Evolutionary conservation across 2,113 vertebrate species (phyloP).

Genomic region (Tinamus guttatus): DNA sequence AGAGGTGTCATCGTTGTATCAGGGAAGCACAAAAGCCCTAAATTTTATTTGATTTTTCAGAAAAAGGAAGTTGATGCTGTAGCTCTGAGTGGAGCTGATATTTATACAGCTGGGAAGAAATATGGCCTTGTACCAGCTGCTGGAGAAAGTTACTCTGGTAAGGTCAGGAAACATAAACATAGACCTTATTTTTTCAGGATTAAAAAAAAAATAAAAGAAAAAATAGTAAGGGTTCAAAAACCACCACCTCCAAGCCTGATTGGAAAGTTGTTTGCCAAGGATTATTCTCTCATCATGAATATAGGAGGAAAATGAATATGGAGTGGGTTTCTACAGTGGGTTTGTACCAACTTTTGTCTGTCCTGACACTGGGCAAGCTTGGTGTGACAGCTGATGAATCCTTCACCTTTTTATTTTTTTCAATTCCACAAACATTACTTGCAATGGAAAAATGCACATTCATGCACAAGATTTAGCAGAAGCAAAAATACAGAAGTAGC

Average conservation of each 20-base stretch:
- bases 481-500: background rate
- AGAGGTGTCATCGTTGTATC: background rate
- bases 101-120: constrained; percentile 89
- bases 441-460: background rate
- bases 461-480: background rate
- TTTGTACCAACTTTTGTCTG: background rate
- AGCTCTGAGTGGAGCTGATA: constrained; percentile 87
- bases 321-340: background rate
- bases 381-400: background rate
- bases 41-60: constrained; percentile 71
- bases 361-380: background rate
- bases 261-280: constrained; percentile 19
- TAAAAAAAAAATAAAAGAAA: too few species aligned
- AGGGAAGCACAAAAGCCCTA: background rate
- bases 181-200: background rate
- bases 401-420: background rate
- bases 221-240: background rate
- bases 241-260: background rate
- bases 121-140: constrained; percentile 89
- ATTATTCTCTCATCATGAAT: background rate
- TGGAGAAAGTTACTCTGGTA: constrained; percentile 90
- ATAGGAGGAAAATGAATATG: background rate
- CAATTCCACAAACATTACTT: background rate
- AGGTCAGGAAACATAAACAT: constrained; percentile 29
- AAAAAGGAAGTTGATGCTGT: constrained; percentile 85